Evolutionary conservation across 2,797 vertebrate species (phyloP).

Genomic region (Poeciliopsis paucimaculata): DNA sequence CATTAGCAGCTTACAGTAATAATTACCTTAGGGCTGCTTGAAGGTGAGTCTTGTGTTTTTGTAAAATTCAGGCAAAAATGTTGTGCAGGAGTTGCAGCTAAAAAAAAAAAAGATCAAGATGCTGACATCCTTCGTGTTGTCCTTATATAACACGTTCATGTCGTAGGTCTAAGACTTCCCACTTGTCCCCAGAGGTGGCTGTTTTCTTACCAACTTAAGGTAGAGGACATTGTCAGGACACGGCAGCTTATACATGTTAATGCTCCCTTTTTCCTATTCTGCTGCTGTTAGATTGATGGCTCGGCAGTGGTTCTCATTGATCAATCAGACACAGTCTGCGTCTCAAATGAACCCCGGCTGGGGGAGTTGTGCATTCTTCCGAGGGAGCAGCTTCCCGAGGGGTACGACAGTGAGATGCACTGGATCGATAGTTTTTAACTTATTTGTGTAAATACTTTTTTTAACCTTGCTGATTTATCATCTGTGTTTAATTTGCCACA

Average conservation of each 20-base stretch:
- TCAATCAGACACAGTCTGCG: conserved; percentile 84
- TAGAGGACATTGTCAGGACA: conserved; percentile 79
- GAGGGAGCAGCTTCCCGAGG: conserved; percentile 68
- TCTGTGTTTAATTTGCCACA: conserved; percentile 39
- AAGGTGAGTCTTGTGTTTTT: conserved; percentile 54
- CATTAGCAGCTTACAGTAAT: conserved; percentile 55
- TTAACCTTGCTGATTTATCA: conserved; percentile 79
- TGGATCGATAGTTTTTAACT: conserved; percentile 77
- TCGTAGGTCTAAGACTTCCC: conserved; percentile 59
- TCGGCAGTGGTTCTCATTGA: conserved; percentile 81
- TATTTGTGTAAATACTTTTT: conserved; percentile 83
- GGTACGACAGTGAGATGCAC: conserved; percentile 68
- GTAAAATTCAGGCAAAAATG: conserved; percentile 23
- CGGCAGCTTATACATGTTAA: conserved; percentile 81
- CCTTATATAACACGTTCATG: conserved; percentile 55
- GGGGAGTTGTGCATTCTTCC: conserved; percentile 78
- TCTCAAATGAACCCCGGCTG: conserved; percentile 78
- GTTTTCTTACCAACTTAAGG: conserved; percentile 68
- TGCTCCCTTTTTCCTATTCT: conserved; percentile 73
- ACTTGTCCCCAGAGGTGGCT: conserved; percentile 69
- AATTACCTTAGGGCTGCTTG: conserved; percentile 60
- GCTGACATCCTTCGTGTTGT: conserved; percentile 61
- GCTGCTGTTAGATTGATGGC: conserved; percentile 80
- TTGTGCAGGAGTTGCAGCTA: neutral
- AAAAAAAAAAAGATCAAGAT: conserved; percentile 35